Base-by-base conservation (phyloP, 2,888 invertebrate species). In the Fissipunctia ypsillon region DNA sequence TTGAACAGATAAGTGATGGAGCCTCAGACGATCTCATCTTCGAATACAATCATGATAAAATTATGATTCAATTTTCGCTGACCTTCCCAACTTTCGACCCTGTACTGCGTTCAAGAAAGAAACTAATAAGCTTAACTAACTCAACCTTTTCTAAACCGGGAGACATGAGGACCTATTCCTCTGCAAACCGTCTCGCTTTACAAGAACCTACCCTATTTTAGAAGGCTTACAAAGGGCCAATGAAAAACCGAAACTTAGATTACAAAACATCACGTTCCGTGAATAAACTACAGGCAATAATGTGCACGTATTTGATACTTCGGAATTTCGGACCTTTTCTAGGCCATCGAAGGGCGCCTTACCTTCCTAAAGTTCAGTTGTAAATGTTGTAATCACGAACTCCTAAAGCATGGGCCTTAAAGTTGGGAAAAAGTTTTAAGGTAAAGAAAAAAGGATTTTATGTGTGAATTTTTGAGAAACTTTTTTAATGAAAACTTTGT, bases 211-310 rank as follows among this genome's bases (percentile, higher is more conserved):
- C 9, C 38, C n/a, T 31, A 52, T 38, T 38, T 52, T 28, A 43
- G n/a, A 19, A 25, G 48, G 16, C 22, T 35, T 56, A 76, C 38
- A 66, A 76, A 83, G 45, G 19, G 7, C 45, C 69, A 57, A 78
- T 65, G 35, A 65, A 69, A 54, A 41, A 5, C 65, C 31, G 10
- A 61, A 69, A 73, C 84, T 83, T 79, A 64, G 84, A 80, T 83
- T 83, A 69, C 73, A 83, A 83, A 83, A 67, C 48, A 67, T 67
- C 80, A 80, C 80, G 80, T 59, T 38, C 28, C 19, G 12, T 56
- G 43, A 63, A 73, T 83, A 83, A 67, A 79, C 38, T 83, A 54
- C 35, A 31, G 35, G 41, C 48, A 78, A 72, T 66, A 65, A 66
- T 69, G 43, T 64, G 61, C 73, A 80, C 80, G 73, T 73, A n/a